Base-by-base conservation (phyloP, 2,797 vertebrate species). In the Neomorphus geoffroyi region DNA sequence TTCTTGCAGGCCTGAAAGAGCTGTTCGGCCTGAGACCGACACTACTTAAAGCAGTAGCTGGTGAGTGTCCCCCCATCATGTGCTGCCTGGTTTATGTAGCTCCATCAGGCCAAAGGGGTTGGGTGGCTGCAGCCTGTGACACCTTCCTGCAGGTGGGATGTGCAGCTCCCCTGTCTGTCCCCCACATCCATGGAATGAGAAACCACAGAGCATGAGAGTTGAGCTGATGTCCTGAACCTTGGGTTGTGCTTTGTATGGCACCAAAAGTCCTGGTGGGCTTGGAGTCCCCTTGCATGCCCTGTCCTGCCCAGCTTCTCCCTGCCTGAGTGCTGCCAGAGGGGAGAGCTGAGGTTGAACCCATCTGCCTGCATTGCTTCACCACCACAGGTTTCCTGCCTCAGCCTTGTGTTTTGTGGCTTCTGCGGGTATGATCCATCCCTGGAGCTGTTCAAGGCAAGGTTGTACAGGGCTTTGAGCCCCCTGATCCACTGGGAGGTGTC, bases 1-100 rank as follows among this genome's bases (percentile, higher is more conserved):
- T 48, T 27, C 64, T 62, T 85, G 46, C 88, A 97, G 95, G 93
- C 46, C 89, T 94, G 95, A 96, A 78, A 43, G 53, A 73, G 50
- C 62, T 10, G 2, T 66, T 69, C 84, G 89, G 77, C 81, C 88
- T 69, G 90, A 96, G 56, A 70, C 88, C 1, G 69, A 96, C 23
- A 51, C 58, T 71, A 61, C 91, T 58, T 96, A 93, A 92, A 86
- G 60, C 50, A 50, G 57, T 61, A 67, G 53, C 62, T 85, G 84
- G 57, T 91, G 74, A 92, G 75, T 91, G 92, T 90, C 45, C 48
- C 39, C 23, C 39, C 21, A 7, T 18, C 32, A 18, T 69, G 50
- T 1, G 0, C 43, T 58, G 57, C 74, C 53, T 4, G 0, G 48
- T 33, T 43, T 13, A 18, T 10, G 4, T 18, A 50, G 7, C 66